Evolutionary conservation across 2,888 invertebrate genomes (phyloP).

Genomic region (Pammene fasciana): DNA sequence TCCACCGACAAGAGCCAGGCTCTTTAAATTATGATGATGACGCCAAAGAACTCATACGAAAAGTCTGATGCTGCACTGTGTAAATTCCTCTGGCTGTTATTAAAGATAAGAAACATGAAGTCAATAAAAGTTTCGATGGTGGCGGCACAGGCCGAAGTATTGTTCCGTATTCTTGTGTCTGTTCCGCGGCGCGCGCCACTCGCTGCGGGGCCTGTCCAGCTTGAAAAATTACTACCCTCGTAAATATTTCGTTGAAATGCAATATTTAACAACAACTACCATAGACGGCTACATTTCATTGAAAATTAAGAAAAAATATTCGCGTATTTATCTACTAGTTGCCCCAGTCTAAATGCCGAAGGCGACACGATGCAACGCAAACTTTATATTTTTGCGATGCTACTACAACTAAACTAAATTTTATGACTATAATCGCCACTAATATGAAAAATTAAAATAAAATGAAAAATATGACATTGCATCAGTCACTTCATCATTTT

Average conservation of each 20-base stretch:
- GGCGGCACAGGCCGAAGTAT: not conserved
- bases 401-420: not conserved
- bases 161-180: not conserved
- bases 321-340: slow-evolving; percentile 41
- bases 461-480: too few relatives aligned
- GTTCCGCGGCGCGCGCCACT: slow-evolving; percentile 43
- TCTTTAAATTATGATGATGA: too few relatives aligned
- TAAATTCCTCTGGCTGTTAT: too few relatives aligned
- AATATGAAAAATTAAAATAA: too few relatives aligned
- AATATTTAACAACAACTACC: slow-evolving; percentile 72
- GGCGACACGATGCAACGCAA: not conserved
- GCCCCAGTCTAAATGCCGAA: not conserved
- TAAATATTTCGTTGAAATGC: slow-evolving; percentile 75
- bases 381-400: not conserved
- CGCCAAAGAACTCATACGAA: too few relatives aligned
- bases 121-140: not conserved
- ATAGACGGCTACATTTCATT: slow-evolving; percentile 48
- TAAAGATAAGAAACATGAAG: too few relatives aligned
- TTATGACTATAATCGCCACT: too few relatives aligned
- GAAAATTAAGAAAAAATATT: slow-evolving; percentile 49
- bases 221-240: slow-evolving; percentile 74
- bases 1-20: too few relatives aligned
- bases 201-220: slow-evolving; percentile 66
- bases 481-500: not conserved
- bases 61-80: too few relatives aligned